phyloP scores from a whole-genome alignment of 2,888 invertebrate genomes.

The Listrodromus nycthemerus region DNA sequence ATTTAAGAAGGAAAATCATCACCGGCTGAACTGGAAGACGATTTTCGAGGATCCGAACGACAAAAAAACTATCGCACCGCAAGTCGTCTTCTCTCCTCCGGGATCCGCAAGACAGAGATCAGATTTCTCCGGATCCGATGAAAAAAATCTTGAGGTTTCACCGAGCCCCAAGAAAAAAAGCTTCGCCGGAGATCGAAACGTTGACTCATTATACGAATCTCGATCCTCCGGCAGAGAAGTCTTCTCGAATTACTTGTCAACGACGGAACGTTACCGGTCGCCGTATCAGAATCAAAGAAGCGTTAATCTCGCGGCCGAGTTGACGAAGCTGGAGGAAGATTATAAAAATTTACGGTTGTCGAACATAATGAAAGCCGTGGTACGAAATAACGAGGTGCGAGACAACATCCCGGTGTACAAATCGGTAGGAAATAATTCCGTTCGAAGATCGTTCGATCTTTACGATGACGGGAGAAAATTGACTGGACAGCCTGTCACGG shows the following conservation, averaged over 20 bases:
- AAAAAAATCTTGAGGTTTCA: conserved; percentile 9
- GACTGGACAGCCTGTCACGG: conserved; percentile 14
- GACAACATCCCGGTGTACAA: neutral
- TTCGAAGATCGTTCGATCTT: neutral
- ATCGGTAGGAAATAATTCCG: conserved; percentile 24
- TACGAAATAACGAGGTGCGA: conserved; percentile 15
- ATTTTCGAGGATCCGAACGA: neutral
- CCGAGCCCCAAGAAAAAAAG: neutral
- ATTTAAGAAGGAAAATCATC: neutral
- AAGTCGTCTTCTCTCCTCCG: neutral
- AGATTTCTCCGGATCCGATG: neutral
- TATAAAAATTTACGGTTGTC: conserved; percentile 63
- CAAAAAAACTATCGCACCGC: conserved; percentile 6
- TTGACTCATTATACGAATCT: neutral
- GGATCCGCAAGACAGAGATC: neutral
- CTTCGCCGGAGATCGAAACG: neutral
- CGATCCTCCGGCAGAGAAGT: conserved; percentile 25
- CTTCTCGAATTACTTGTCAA: conserved; percentile 20
- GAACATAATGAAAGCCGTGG: conserved; percentile 48
- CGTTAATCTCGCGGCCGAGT: conserved; percentile 58
- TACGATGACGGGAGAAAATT: neutral
- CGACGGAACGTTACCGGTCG: neutral
- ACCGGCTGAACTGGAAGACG: neutral
- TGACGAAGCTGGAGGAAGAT: conserved; percentile 66
- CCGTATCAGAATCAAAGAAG: neutral